Conservation (phyloP, 2,888 invertebrate species). For the Empis livida region DNA sequence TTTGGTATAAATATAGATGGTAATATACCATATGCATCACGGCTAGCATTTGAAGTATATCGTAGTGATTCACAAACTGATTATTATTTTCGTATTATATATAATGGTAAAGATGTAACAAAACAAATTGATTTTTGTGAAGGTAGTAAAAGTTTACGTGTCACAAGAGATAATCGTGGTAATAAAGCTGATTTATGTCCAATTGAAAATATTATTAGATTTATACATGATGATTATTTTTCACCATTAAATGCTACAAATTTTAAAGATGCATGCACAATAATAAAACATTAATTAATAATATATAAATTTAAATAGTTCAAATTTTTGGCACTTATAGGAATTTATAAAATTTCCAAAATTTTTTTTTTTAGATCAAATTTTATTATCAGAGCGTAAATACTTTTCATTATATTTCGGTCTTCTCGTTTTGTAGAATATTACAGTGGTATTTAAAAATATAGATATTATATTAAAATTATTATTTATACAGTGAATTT, state of each 20-base stretch:
- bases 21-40: conserved; percentile 72
- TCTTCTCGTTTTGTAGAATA: no score
- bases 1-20: conserved; percentile 49
- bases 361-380: no score
- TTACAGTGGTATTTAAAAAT: no score
- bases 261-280: conserved; percentile 67
- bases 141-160: conserved; percentile 41
- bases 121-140: conserved; percentile 68
- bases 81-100: conserved; percentile 70
- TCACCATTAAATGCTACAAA: conserved; percentile 71
- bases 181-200: conserved; percentile 57
- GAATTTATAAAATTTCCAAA: no score
- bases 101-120: conserved; percentile 80
- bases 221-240: conserved; percentile 80
- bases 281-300: no score
- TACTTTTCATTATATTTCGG: no score
- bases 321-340: no score
- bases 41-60: conserved; percentile 81
- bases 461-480: no score
- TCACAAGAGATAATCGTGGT: conserved; percentile 38
- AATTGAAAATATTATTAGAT: conserved; percentile 75
- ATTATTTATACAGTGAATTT: no score
- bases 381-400: no score
- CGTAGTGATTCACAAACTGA: conserved; percentile 48
- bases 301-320: no score